Percentiles rank a stretch among this genome's conserved stretches.
Conservation (phyloP, 2,113 vertebrate species). For the Chaetodon auriga region DNA sequence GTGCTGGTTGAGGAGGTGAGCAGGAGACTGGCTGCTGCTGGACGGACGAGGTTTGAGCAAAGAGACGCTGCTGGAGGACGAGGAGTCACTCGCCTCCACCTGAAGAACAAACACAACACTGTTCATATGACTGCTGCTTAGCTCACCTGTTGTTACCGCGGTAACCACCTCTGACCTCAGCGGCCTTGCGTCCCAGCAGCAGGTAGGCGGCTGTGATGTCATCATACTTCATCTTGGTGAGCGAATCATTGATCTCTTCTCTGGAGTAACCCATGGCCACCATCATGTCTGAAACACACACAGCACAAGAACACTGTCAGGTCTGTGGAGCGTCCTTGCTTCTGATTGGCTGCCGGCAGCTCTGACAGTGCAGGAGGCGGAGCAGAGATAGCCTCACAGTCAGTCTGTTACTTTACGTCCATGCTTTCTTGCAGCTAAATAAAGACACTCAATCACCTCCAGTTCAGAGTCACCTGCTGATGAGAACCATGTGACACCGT, state of each 20-base stretch:
- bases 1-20: slow-evolving; percentile 33
- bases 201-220: slow-evolving; percentile 68
- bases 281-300: slow-evolving; percentile 54
- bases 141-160: neutral
- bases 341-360: neutral
- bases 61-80: neutral
- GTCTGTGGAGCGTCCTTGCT: fast-evolving
- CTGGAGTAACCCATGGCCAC: slow-evolving; percentile 58
- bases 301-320: neutral
- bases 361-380: neutral
- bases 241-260: slow-evolving; percentile 50
- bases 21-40: slow-evolving; percentile 54
- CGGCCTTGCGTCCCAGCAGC: slow-evolving; percentile 41
- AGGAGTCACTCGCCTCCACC: slow-evolving; percentile 28
- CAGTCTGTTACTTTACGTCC: too few species aligned
- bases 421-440: too few species aligned
- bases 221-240: slow-evolving; percentile 61
- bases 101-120: slow-evolving; percentile 16
- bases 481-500: too few species aligned
- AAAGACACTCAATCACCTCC: too few species aligned
- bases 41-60: slow-evolving; percentile 18
- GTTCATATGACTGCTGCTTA: neutral
- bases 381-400: too few species aligned
- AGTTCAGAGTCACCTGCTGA: too few species aligned
- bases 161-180: slow-evolving; percentile 50